These are phyloP conservation scores for Calameuta filiformis DNA, from an alignment of 2,888 invertebrate genomes.

Conservation along the genomic window DNA sequence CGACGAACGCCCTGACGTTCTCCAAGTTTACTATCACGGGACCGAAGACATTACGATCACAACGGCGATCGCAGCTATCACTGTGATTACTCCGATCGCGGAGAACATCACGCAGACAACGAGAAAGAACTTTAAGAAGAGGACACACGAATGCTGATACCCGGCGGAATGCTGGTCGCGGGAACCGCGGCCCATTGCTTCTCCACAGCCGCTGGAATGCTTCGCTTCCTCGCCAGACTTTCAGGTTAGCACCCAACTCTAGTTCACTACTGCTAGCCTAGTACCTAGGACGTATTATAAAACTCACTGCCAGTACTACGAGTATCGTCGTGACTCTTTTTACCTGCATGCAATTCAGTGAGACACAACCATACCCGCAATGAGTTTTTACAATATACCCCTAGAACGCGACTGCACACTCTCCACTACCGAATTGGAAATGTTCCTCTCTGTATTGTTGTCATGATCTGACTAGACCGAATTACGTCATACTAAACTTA, in stretches of 20 bases:
- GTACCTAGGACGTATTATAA: background rate
- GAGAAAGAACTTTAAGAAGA: background rate
- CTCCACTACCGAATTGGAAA: background rate
- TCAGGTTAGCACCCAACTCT: constrained; percentile 68
- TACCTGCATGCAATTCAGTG: too few relatives aligned
- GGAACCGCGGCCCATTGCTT: constrained; percentile 54
- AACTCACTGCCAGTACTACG: too few relatives aligned
- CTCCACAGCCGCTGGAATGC: constrained; percentile 58
- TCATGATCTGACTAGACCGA: background rate
- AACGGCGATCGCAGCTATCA: background rate
- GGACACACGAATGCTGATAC: constrained; percentile 50
- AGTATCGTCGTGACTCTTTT: too few relatives aligned
- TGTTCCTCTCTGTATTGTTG: background rate
- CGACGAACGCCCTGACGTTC: background rate
- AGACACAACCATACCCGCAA: too few relatives aligned
- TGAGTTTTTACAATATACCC: too few relatives aligned
- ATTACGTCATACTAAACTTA: background rate
- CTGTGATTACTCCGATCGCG: background rate
- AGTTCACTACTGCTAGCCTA: background rate
- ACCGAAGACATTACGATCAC: background rate
- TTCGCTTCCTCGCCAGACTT: constrained; percentile 71
- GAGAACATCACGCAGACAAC: background rate
- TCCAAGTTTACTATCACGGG: background rate
- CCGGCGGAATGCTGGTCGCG: constrained; percentile 53
- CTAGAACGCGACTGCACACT: background rate